These are phyloP conservation scores for Creontiades dilutus DNA, from an alignment of 2,888 invertebrate species.

Conservation along the genomic window DNA sequence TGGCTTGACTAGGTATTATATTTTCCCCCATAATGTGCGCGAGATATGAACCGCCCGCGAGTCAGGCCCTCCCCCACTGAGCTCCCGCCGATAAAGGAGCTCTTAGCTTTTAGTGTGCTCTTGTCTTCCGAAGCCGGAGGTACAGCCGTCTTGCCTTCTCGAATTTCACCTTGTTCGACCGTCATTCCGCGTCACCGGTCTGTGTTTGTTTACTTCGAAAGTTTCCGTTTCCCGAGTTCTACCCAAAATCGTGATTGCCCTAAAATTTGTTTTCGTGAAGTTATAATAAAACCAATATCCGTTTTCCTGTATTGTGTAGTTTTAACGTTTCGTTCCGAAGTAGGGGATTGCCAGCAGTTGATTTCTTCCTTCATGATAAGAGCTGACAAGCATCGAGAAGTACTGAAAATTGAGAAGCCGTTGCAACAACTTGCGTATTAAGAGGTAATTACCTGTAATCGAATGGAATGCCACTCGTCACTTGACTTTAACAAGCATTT, in stretches of 20 bases:
- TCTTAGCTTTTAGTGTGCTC: slow-evolving; percentile 9
- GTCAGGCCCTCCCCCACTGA: not conserved
- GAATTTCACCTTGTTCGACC: not conserved
- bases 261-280: no score
- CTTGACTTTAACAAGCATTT: no score
- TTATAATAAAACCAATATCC: no score
- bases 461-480: no score
- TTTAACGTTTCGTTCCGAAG: not conserved
- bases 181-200: not conserved
- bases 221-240: no score
- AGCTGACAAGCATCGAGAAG: no score
- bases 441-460: no score
- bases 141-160: not conserved
- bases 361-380: not conserved
- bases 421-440: no score
- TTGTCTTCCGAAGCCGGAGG: not conserved
- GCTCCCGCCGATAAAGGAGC: not conserved
- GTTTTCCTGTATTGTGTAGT: not conserved
- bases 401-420: no score
- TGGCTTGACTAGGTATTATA: not conserved
- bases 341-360: not conserved
- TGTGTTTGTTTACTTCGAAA: slow-evolving; percentile 8
- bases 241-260: no score
- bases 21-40: not conserved
- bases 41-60: not conserved